phyloP scores from a whole-genome alignment of 2,888 invertebrate genomes.

The Cyclophora albipunctata region DNA sequence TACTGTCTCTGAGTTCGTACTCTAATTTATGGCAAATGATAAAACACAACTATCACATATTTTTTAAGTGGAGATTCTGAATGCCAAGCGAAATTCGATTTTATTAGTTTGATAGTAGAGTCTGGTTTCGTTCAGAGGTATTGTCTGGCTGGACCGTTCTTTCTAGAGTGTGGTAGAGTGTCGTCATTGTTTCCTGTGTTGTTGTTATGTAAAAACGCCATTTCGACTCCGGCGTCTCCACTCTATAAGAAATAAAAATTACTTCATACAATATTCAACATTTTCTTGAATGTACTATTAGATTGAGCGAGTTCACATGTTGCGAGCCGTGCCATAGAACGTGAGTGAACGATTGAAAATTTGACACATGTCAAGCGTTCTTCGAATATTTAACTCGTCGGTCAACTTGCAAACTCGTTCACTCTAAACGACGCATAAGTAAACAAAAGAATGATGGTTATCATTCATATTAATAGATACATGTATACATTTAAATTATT shows the following conservation, averaged over 20 bases:
- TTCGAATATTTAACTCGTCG: too few relatives aligned
- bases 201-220: conserved; percentile 83
- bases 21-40: conserved; percentile 36
- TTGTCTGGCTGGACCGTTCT: conserved; percentile 56
- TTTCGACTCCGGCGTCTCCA: conserved; percentile 75
- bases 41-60: conserved; percentile 39
- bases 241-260: conserved; percentile 33
- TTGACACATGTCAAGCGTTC: too few relatives aligned
- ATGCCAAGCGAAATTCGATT: too few relatives aligned
- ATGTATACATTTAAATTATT: too few relatives aligned
- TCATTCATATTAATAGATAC: too few relatives aligned
- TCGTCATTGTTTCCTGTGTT: conserved; percentile 64
- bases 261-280: neutral
- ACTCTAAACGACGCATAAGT: too few relatives aligned
- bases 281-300: too few relatives aligned
- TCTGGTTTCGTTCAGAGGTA: conserved; percentile 45
- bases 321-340: too few relatives aligned
- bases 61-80: conserved; percentile 9
- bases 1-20: conserved; percentile 48
- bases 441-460: too few relatives aligned
- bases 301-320: too few relatives aligned
- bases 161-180: conserved; percentile 54
- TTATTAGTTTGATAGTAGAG: conserved; percentile 9
- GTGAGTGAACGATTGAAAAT: too few relatives aligned
- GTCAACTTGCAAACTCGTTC: too few relatives aligned